Evolutionary conservation across 2,113 vertebrate species (phyloP).

Genomic region (Oreochromis tanganicae): DNA sequence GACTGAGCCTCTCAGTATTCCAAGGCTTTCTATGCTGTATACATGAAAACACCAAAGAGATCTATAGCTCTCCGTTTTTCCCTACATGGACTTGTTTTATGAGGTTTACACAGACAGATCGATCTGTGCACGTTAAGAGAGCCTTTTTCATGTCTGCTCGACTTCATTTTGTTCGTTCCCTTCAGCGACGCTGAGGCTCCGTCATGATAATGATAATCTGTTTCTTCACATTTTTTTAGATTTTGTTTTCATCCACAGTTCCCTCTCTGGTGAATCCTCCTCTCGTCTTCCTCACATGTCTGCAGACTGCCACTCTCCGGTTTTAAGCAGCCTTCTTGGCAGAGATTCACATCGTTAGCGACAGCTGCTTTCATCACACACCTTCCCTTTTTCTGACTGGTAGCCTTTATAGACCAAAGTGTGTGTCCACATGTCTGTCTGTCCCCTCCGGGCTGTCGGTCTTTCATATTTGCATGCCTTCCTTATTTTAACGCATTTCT

Average conservation of each 20-base stretch:
- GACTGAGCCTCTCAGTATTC: background rate
- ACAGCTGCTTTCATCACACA: background rate
- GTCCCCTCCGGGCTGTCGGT: background rate
- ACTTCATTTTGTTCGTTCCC: background rate
- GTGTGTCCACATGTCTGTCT: background rate
- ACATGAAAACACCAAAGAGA: background rate
- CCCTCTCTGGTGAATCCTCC: background rate
- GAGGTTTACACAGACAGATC: background rate
- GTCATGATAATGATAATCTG: background rate
- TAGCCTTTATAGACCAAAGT: background rate
- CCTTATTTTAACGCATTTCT: slow-evolving; percentile 8
- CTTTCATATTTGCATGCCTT: slow-evolving; percentile 8
- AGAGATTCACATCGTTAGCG: background rate
- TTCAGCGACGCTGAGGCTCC: background rate
- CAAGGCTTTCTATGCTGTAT: background rate
- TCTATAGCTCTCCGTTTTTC: background rate
- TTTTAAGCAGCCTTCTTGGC: background rate
- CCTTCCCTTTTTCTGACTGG: slow-evolving; percentile 18
- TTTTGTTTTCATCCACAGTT: background rate
- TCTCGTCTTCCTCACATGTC: background rate
- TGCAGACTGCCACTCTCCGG: background rate
- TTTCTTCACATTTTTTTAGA: background rate
- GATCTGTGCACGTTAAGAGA: background rate
- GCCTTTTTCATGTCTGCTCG: background rate
- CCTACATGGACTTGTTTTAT: background rate